Percentiles rank a stretch among this genome's conserved stretches.
phyloP scores from a whole-genome alignment of 2,797 vertebrate species.

The Sebastes nivosus region DNA sequence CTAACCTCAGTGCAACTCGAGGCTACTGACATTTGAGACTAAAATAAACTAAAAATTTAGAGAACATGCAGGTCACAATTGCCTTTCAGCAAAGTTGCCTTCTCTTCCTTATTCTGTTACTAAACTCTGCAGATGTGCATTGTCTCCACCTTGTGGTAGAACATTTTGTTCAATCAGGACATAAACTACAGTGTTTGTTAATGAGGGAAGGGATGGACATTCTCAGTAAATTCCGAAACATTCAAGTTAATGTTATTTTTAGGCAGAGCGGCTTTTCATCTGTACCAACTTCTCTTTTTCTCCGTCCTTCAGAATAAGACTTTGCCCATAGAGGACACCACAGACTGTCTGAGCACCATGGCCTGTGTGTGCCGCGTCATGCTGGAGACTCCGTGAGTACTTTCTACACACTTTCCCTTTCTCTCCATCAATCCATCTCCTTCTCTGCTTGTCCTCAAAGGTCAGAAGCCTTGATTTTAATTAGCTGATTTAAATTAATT shows the following conservation, averaged over 20 bases:
- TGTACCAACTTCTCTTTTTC: neutral
- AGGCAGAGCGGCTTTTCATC: neutral
- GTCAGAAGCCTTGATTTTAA: slow-evolving; percentile 22
- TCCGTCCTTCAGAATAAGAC: slow-evolving; percentile 87
- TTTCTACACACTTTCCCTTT: neutral
- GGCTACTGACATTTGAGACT: neutral
- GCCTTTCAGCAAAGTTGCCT: neutral
- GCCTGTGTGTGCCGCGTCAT: slow-evolving; percentile 93
- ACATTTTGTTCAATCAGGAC: neutral
- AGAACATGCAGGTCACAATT: neutral
- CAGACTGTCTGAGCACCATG: slow-evolving; percentile 94
- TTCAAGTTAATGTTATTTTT: neutral
- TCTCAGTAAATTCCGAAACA: neutral
- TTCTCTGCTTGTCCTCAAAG: neutral
- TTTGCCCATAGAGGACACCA: slow-evolving; percentile 92
- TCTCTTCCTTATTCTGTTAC: neutral
- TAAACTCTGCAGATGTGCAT: neutral
- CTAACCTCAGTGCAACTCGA: slow-evolving; percentile 4
- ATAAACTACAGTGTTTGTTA: neutral
- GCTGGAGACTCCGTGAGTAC: slow-evolving; percentile 94
- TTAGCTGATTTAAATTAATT: neutral
- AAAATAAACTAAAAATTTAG: slow-evolving; percentile 16
- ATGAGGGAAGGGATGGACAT: too few species aligned
- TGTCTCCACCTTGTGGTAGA: slow-evolving; percentile 65
- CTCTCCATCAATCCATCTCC: neutral